Evolutionary conservation across 2,888 invertebrate genomes (phyloP).

Genomic region (Hyposoter didymator): DNA sequence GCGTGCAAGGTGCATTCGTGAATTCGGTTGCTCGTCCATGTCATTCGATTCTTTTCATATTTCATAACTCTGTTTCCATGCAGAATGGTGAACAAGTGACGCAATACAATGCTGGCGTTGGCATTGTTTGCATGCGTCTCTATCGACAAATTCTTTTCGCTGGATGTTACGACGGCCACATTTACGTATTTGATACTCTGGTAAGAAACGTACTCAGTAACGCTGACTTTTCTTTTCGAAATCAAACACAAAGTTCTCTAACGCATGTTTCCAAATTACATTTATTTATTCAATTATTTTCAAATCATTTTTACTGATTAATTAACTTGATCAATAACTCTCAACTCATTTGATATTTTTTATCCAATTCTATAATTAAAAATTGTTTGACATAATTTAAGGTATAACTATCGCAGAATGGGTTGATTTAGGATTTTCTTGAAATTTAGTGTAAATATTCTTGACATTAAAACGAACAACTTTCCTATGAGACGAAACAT

Average conservation of each 20-base stretch:
- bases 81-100: conserved; percentile 88
- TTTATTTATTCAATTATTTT: too few relatives aligned
- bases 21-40: neutral
- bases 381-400: neutral
- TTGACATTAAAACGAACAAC: too few relatives aligned
- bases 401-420: too few relatives aligned
- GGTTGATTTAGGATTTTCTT: too few relatives aligned
- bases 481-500: too few relatives aligned
- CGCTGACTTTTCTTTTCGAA: neutral
- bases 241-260: too few relatives aligned
- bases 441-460: too few relatives aligned
- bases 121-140: conserved; percentile 90
- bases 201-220: conserved; percentile 69
- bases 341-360: neutral
- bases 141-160: conserved; percentile 88
- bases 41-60: conserved; percentile 4
- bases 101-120: conserved; percentile 88
- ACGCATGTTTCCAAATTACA: too few relatives aligned
- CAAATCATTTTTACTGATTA: too few relatives aligned
- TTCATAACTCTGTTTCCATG: conserved; percentile 46
- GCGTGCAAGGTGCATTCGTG: too few relatives aligned
- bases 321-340: neutral
- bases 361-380: neutral
- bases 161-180: conserved; percentile 92
- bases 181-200: conserved; percentile 88